A percentile compares a stretch with the other conserved stretches of the same genome.
Conservation (phyloP, 1,140 invertebrate species). For the Drosophila leontia region DNA sequence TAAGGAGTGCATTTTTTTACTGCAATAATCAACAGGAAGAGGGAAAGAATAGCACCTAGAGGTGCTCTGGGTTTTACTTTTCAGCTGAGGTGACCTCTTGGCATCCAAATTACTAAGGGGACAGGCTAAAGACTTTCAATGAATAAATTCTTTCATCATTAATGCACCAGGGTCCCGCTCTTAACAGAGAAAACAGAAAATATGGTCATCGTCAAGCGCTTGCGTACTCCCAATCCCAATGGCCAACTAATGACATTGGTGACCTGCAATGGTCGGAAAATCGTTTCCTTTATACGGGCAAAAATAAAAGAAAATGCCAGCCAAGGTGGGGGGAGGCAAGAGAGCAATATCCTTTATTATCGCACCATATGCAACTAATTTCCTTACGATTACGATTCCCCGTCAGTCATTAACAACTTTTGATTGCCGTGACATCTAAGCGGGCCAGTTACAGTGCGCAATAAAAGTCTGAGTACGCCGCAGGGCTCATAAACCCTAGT, state of each 20-base stretch:
- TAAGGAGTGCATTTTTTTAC: too few species aligned
- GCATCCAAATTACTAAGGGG: too few species aligned
- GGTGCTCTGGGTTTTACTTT: too few species aligned
- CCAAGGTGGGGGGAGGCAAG: background rate
- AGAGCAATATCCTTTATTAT: slow-evolving; percentile 49
- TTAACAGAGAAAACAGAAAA: slow-evolving; percentile 77
- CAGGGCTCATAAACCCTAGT: slow-evolving; percentile 46
- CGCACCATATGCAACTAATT: slow-evolving; percentile 53
- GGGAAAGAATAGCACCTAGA: too few species aligned
- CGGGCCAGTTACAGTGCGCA: slow-evolving; percentile 37
- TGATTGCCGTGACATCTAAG: slow-evolving; percentile 59
- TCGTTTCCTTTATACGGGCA: slow-evolving; percentile 3
- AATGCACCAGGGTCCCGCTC: slow-evolving; percentile 60
- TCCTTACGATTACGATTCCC: slow-evolving; percentile 48
- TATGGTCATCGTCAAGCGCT: slow-evolving; percentile 65
- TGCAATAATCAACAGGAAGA: too few species aligned
- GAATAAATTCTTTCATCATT: slow-evolving; percentile 28
- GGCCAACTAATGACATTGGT: slow-evolving; percentile 58
- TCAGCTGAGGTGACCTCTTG: too few species aligned
- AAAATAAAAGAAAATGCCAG: slow-evolving; percentile 9
- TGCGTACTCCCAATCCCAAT: slow-evolving; percentile 48
- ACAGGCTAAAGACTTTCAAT: background rate
- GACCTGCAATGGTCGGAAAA: slow-evolving; percentile 33
- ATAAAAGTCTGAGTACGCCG: slow-evolving; percentile 46
- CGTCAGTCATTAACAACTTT: slow-evolving; percentile 49